Percentiles rank a stretch among this genome's conserved stretches.
Conservation (phyloP, 2,888 invertebrate species). For the Melikaiella ostensackeni region DNA sequence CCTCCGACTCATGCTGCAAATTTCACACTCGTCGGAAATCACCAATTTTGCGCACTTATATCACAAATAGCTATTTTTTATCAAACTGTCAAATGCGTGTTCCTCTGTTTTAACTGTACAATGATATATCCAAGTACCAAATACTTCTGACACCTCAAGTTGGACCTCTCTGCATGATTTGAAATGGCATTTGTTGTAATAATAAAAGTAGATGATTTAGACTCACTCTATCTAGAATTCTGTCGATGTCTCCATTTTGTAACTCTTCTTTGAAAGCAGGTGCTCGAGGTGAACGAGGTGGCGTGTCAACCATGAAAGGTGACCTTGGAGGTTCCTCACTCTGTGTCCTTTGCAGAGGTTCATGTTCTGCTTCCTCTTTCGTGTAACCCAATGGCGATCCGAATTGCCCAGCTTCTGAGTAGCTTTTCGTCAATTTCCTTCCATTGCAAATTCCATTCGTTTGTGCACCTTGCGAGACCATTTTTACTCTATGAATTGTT, state of each 20-base stretch:
- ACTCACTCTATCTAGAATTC: not conserved
- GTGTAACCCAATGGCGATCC: constrained; percentile 70
- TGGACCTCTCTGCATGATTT: too few relatives aligned
- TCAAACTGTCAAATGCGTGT: too few relatives aligned
- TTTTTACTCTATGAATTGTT: constrained; percentile 90
- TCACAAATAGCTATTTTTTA: too few relatives aligned
- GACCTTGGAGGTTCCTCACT: constrained; percentile 90
- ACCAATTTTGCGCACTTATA: too few relatives aligned
- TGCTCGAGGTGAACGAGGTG: constrained; percentile 65
- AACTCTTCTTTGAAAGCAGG: constrained; percentile 54
- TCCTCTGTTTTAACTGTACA: too few relatives aligned
- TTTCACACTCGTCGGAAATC: too few relatives aligned
- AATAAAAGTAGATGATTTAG: not conserved
- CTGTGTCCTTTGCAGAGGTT: constrained; percentile 88
- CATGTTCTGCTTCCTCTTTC: constrained; percentile 81
- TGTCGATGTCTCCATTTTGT: constrained; percentile 65
- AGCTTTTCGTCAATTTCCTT: constrained; percentile 90
- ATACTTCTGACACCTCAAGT: too few relatives aligned
- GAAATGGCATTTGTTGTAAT: too few relatives aligned
- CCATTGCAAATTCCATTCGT: constrained; percentile 88
- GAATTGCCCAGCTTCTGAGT: constrained; percentile 85
- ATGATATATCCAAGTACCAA: too few relatives aligned
- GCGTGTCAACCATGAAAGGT: constrained; percentile 82
- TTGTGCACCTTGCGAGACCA: constrained; percentile 94
- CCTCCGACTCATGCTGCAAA: too few relatives aligned